A percentile compares a stretch with the other conserved stretches of the same genome.
Evolutionary conservation across 1,140 invertebrate species (phyloP).

Genomic region (Bombus impatiens): DNA sequence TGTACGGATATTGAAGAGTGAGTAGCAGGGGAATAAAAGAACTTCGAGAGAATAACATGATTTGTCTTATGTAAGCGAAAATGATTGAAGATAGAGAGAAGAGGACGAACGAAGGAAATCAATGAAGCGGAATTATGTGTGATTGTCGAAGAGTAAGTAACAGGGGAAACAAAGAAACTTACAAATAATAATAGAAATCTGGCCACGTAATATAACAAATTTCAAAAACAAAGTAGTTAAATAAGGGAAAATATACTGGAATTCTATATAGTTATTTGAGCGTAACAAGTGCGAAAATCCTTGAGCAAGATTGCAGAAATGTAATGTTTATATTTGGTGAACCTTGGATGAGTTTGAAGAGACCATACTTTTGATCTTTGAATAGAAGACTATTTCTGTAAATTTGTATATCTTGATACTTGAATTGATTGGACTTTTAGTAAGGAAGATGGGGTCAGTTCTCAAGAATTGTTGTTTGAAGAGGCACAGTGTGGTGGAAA

Average conservation of each 20-base stretch:
- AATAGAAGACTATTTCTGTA: not conserved
- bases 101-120: not conserved
- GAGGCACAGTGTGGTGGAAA: not conserved
- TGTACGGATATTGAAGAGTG: not conserved
- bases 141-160: not conserved
- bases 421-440: not conserved
- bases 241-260: not conserved
- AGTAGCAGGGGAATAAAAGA: not conserved
- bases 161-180: not conserved
- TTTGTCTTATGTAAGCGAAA: not conserved
- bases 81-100: not conserved
- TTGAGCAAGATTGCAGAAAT: not conserved
- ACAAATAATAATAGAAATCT: not conserved
- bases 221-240: not conserved
- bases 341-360: not conserved
- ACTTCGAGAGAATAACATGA: not conserved
- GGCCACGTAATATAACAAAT: not conserved
- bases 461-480: not conserved
- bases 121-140: not conserved
- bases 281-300: not conserved
- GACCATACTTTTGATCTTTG: not conserved
- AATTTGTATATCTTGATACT: not conserved
- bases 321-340: not conserved
- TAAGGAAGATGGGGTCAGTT: not conserved
- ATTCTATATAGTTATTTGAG: not conserved